Percentiles rank a stretch among this genome's conserved stretches.
These are phyloP conservation scores for Tylochromis polylepis DNA, from an alignment of 2,113 vertebrate genomes.

Conservation along the genomic window DNA sequence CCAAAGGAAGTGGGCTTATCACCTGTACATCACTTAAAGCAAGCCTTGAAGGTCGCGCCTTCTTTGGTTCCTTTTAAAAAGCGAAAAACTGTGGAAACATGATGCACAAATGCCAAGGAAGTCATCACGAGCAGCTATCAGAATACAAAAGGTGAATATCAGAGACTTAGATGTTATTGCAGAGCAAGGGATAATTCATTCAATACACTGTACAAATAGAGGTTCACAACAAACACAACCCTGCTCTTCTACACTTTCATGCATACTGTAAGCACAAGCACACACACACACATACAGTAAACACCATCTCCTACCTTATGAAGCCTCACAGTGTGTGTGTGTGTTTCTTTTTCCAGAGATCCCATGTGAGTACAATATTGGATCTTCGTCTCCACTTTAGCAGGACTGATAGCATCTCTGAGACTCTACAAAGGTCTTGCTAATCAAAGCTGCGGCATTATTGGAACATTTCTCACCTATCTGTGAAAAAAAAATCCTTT, in stretches of 20 bases:
- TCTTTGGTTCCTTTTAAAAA: not conserved
- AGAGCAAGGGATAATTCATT: not conserved
- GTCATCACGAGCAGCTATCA: not conserved
- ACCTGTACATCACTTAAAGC: not conserved
- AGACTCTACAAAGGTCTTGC: conserved; percentile 14
- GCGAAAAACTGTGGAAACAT: not conserved
- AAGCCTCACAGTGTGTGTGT: not conserved
- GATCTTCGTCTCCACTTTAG: conserved; percentile 7
- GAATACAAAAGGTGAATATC: not conserved
- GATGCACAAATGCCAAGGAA: not conserved
- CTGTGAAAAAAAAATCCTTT: conserved; percentile 3
- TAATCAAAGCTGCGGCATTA: conserved; percentile 36
- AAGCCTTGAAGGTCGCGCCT: not conserved
- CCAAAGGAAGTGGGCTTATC: not conserved
- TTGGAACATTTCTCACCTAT: conserved; percentile 46
- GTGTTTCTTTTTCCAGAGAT: not conserved
- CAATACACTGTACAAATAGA: not conserved
- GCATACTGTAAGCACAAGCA: not conserved
- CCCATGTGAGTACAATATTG: not conserved
- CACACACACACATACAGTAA: not conserved
- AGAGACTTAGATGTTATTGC: not conserved
- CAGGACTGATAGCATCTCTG: conserved; percentile 29
- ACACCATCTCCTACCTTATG: not conserved
- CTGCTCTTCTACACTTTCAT: not conserved
- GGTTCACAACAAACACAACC: not conserved